Percentiles rank a stretch among this genome's conserved stretches.
Conservation (phyloP, 2,888 invertebrate species). For the Seladonia tumulorum region DNA sequence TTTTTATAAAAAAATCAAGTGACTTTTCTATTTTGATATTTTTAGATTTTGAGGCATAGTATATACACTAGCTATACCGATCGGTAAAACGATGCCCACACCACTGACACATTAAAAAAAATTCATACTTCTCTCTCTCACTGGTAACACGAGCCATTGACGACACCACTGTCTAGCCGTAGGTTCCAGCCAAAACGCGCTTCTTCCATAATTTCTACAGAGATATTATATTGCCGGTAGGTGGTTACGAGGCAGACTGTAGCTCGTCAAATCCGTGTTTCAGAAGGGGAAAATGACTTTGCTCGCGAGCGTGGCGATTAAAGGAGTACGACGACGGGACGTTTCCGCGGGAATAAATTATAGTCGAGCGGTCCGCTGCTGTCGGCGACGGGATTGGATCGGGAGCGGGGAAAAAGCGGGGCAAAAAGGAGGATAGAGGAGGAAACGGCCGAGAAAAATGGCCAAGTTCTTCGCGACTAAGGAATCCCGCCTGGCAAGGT, state of each 20-base stretch:
- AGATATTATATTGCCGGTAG: neutral
- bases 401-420: conserved; percentile 22
- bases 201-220: neutral
- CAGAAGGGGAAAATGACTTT: conserved; percentile 15
- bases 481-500: conserved; percentile 81
- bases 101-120: neutral
- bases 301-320: conserved; percentile 33
- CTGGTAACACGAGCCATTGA: neutral
- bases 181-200: neutral
- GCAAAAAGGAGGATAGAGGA: conserved; percentile 51
- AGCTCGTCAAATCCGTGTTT: neutral
- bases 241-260: neutral
- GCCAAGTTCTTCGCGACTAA: conserved; percentile 72
- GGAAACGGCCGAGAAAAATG: conserved; percentile 69
- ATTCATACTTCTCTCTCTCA: neutral
- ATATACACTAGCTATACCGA: neutral
- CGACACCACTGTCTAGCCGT: neutral
- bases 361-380: conserved; percentile 6
- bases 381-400: conserved; percentile 30
- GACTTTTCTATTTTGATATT: too few species aligned
- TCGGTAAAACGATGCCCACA: neutral
- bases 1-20: too few species aligned
- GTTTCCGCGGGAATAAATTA: conserved; percentile 35
- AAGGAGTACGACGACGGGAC: conserved; percentile 18
- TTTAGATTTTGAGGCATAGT: too few species aligned